These are phyloP conservation scores for Donacobius atricapilla DNA, from an alignment of 2,113 vertebrate genomes.

Conservation along the genomic window DNA sequence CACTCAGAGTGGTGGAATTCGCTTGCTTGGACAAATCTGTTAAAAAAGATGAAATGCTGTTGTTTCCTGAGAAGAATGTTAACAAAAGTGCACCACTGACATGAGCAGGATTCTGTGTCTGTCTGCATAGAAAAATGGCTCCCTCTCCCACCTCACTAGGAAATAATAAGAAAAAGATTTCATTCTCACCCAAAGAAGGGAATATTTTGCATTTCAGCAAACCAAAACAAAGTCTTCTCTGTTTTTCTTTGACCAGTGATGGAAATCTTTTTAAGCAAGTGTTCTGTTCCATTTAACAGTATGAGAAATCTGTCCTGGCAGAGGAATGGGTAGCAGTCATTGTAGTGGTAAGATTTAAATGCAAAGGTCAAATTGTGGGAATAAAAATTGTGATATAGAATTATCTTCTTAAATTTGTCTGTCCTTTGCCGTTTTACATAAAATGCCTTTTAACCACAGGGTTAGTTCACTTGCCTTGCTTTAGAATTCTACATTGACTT, in stretches of 20 bases:
- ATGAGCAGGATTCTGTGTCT: neutral
- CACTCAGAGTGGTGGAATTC: slow-evolving; percentile 16
- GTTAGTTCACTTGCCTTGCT: neutral
- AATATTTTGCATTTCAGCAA: slow-evolving; percentile 35
- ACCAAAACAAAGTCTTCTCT: neutral
- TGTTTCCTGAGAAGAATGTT: neutral
- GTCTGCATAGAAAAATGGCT: neutral
- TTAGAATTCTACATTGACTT: neutral
- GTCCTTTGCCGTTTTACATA: neutral
- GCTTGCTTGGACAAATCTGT: slow-evolving; percentile 12
- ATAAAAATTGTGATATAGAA: neutral
- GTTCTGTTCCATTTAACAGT: neutral
- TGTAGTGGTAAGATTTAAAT: neutral
- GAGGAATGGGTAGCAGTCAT: neutral
- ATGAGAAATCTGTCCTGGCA: neutral
- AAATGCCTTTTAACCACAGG: neutral
- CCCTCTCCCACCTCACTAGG: neutral
- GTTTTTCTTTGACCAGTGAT: neutral
- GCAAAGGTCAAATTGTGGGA: neutral
- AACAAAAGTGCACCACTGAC: neutral
- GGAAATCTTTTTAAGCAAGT: slow-evolving; percentile 7
- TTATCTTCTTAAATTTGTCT: neutral
- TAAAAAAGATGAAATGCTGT: neutral
- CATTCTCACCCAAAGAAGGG: slow-evolving; percentile 21
- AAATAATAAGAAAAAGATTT: slow-evolving; percentile 21